Evolutionary conservation across 2,888 invertebrate species (phyloP), one percentile per base, ranked within the genome.

Genomic region (Trichopoda pennipes): DNA sequence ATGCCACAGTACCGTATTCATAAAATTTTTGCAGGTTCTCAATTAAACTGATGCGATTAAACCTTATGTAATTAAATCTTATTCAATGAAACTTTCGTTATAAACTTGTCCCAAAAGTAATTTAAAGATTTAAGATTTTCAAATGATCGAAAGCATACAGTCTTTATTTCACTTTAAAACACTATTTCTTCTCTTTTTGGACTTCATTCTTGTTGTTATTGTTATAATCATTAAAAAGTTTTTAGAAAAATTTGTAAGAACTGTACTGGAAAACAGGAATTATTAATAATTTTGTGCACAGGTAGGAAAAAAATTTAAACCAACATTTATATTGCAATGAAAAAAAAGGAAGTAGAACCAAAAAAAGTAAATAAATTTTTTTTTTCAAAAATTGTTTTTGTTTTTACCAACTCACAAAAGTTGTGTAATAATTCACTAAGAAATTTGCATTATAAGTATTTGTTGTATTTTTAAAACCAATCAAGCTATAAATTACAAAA

Each of bases 201-300:
- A 23, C 55, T 35, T 35, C n/a, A n/a, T n/a, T n/a, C n/a, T n/a
- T n/a, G n/a, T n/a, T n/a, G n/a, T n/a, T n/a, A n/a, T n/a, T 21
- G 68, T 68, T 17, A 14, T 6, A 19, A n/a, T 53, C 17, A 49
- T 49, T 49, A 17, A 17, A 49, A 49, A 17, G 1, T 17, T 47
- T 49, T 49, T n/a, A 12, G 12, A 44, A 44, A 44, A n/a, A 12
- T 23, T 19, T 38, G 38, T n/a, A 38, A 35, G 7, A 49, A 70
- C 21, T 10, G 3, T 70, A 38, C 6, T 6, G 2, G 12, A 63
- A 68, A 60, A 35, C 19, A n/a, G 8, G 61, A 64, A 56, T 21
- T 12, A 17, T 14, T 21, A 66, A 56, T 74, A 64, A 75, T 66
- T 66, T 75, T 75, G 74, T 66, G 66, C 74, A 74, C 47, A 49